Percentiles rank a stretch among this genome's conserved stretches.
Conservation (phyloP, 2,888 invertebrate species). For the Xanthorhoe spadicearia region DNA sequence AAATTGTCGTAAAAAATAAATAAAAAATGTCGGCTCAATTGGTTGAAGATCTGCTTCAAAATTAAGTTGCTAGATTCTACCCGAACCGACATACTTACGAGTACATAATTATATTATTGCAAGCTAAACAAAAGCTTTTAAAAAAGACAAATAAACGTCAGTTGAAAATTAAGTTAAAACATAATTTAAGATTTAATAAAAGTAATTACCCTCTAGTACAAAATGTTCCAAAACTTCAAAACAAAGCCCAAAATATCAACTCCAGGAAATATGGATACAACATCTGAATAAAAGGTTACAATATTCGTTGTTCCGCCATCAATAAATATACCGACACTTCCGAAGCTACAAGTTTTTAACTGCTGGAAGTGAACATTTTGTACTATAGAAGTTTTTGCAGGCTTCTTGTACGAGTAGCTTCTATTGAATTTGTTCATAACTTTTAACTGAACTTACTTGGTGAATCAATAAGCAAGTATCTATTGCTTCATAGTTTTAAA, state of each 20-base stretch:
- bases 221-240: constrained; percentile 15
- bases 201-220: constrained; percentile 5
- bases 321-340: constrained; percentile 56
- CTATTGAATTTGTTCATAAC: constrained; percentile 2
- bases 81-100: too few relatives aligned
- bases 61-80: too few relatives aligned
- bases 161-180: background rate
- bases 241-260: constrained; percentile 12
- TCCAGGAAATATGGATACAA: constrained; percentile 17
- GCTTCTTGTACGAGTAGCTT: background rate
- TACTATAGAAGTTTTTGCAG: background rate
- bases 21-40: too few relatives aligned
- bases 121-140: too few relatives aligned
- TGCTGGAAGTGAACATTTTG: constrained; percentile 26
- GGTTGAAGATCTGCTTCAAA: too few relatives aligned
- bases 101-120: too few relatives aligned
- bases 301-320: constrained; percentile 49
- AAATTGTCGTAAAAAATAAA: too few relatives aligned
- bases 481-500: background rate
- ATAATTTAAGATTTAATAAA: background rate
- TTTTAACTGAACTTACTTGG: background rate
- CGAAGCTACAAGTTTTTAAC: constrained; percentile 33
- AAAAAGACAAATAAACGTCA: too few relatives aligned
- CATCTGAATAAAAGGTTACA: constrained; percentile 42
- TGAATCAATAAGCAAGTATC: background rate